Percentiles rank a stretch among this genome's conserved stretches.
Conservation (phyloP, 1,140 invertebrate species). For the Caenorhabditis brenneri region DNA sequence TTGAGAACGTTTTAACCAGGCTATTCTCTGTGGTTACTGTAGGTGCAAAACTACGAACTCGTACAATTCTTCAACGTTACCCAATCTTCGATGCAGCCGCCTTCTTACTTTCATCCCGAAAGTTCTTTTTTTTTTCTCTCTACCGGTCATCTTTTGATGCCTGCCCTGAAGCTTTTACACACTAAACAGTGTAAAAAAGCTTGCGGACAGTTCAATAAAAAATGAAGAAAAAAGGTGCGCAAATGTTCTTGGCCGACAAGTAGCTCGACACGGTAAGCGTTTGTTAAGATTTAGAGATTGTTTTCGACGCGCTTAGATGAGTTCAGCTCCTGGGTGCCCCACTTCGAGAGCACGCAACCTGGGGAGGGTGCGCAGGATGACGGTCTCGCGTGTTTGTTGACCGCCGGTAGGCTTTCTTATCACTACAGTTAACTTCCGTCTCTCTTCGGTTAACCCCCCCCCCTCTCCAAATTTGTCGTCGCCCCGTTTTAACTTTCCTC, state of each 20-base stretch:
- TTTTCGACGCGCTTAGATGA: slow-evolving; percentile 33
- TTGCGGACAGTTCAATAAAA: neutral
- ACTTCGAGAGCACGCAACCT: slow-evolving; percentile 29
- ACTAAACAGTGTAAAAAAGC: neutral
- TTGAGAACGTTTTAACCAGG: too few species aligned
- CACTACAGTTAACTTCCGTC: slow-evolving; percentile 38
- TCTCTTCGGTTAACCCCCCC: slow-evolving; percentile 25
- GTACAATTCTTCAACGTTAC: too few species aligned
- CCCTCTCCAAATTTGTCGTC: slow-evolving; percentile 28
- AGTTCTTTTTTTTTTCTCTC: too few species aligned
- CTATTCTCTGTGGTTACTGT: too few species aligned
- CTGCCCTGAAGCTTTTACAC: neutral
- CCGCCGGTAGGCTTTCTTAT: slow-evolving; percentile 40
- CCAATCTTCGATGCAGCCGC: too few species aligned
- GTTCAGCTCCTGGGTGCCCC: neutral
- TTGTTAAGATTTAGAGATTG: slow-evolving; percentile 41
- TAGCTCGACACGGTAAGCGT: slow-evolving; percentile 42
- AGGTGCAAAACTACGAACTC: too few species aligned
- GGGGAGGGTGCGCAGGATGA: slow-evolving; percentile 21
- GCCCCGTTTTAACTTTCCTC: neutral
- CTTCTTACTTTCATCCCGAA: too few species aligned
- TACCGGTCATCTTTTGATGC: too few species aligned
- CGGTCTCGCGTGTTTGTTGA: slow-evolving; percentile 4
- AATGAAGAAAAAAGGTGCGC: neutral
- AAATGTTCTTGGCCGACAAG: slow-evolving; percentile 32